Evolutionary conservation across 2,113 vertebrate species (phyloP).

Genomic region (Rhegmatorhina hoffmannsi): DNA sequence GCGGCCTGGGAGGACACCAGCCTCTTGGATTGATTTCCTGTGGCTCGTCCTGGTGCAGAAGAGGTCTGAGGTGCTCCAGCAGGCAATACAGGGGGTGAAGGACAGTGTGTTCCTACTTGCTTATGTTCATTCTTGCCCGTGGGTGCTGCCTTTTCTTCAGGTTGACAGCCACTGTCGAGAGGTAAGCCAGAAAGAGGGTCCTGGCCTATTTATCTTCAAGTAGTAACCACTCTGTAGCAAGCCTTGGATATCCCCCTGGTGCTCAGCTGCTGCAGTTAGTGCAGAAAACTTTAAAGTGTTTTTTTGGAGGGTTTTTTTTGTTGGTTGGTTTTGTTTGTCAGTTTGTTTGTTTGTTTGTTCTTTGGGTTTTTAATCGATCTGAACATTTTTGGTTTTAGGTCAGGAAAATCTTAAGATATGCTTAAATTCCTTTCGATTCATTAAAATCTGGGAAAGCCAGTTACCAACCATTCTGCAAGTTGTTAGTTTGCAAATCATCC

Average conservation of each 20-base stretch:
- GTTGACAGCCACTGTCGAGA: not conserved
- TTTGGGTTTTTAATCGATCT: not conserved
- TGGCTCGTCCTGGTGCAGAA: not conserved
- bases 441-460: not conserved
- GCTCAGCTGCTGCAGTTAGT: not conserved
- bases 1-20: not conserved
- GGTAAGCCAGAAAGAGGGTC: slow-evolving; percentile 19
- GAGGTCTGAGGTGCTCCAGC: slow-evolving; percentile 29
- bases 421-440: not conserved
- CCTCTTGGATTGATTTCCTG: not conserved
- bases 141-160: slow-evolving; percentile 27
- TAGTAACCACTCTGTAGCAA: not conserved
- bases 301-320: too few relatives aligned
- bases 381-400: not conserved
- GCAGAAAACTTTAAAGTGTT: not conserved
- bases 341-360: not conserved
- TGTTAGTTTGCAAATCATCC: not conserved
- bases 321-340: not conserved
- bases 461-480: not conserved
- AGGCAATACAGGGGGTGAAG: slow-evolving; percentile 24
- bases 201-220: not conserved
- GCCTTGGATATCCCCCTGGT: not conserved
- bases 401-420: not conserved
- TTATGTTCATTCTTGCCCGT: not conserved
- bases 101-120: slow-evolving; percentile 5